Evolutionary conservation across 2,113 vertebrate species (phyloP), one percentile per base, ranked within the genome.

Genomic region (Aspiorhynchus laticeps): DNA sequence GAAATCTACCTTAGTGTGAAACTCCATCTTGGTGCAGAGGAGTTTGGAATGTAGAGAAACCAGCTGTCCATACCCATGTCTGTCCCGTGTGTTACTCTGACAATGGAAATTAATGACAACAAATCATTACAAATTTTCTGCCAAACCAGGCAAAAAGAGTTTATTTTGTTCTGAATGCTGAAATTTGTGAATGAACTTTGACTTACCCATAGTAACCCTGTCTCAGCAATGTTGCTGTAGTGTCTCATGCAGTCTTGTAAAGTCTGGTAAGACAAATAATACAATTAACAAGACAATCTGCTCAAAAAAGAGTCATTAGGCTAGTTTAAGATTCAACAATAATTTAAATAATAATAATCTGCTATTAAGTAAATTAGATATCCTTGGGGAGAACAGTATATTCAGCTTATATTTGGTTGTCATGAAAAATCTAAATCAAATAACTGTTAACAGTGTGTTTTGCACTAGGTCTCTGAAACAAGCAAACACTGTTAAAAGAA

Each of bases 191-290:
- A 56, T 46, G 26, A 51, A 38, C 61, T 51, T 19, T 4, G 26
- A 95, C 97, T 96, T 91, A 99, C 98, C 98, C 98, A 99, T 65
- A 97, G 89, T 69, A 96, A 93, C 4, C 98, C 98, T 0, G 94
- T 93, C 92, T 99, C 98, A 46, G 95, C 93, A n/a, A 99, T 92
- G 90, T 95, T 96, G 90, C 97, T 95, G 90, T 97, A 96, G 90
- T 99, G 97, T 85, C 98, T 95, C 93, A 97, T 96, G 87, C 97
- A 99, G 91, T 99, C 98, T 14, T 99, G 97, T 46, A 99, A 94
- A 77, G 97, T 97, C 98, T 99, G 90, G 24, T 31, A 31, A 80
- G 53, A 53, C 31, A 5, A 28, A 69, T 43, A 5, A 21, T 12
- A 79, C 19, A 73, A 56, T 11, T 28, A 24, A 56, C 7, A 69